Percentiles rank a stretch among this genome's conserved stretches.
Conservation (phyloP, 2,888 invertebrate species). For the Lasioglossum oenotherae region DNA sequence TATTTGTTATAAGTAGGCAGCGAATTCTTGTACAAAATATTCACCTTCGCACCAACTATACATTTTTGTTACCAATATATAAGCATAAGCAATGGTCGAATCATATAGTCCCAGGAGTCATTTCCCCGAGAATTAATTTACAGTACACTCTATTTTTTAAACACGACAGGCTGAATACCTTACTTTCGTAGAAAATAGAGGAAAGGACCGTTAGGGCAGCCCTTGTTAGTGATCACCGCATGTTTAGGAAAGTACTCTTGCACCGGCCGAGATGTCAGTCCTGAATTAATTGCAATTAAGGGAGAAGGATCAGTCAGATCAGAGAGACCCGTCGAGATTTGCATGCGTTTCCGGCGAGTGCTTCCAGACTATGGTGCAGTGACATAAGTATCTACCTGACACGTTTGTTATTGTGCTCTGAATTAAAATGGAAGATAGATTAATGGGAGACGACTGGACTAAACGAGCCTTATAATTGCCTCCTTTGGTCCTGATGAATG, state of each 20-base stretch:
- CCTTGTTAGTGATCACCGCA: not conserved
- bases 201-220: not conserved
- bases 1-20: not conserved
- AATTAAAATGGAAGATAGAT: not conserved
- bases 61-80: no score
- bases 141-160: not conserved
- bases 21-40: no score
- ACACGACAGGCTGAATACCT: not conserved
- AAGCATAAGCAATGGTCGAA: no score
- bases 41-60: no score
- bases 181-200: not conserved
- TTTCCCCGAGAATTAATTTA: no score
- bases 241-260: not conserved
- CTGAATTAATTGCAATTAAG: constrained; percentile 69
- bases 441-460: no score
- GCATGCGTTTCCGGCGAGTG: not conserved
- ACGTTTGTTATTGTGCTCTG: not conserved
- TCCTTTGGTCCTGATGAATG: no score
- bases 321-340: constrained; percentile 36
- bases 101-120: no score
- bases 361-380: constrained; percentile 21
- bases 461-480: no score
- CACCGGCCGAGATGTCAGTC: constrained; percentile 13
- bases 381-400: not conserved
- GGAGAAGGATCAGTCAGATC: constrained; percentile 54